Conservation (phyloP, 2,113 vertebrate species). For the Illadopsis cleaveri region DNA sequence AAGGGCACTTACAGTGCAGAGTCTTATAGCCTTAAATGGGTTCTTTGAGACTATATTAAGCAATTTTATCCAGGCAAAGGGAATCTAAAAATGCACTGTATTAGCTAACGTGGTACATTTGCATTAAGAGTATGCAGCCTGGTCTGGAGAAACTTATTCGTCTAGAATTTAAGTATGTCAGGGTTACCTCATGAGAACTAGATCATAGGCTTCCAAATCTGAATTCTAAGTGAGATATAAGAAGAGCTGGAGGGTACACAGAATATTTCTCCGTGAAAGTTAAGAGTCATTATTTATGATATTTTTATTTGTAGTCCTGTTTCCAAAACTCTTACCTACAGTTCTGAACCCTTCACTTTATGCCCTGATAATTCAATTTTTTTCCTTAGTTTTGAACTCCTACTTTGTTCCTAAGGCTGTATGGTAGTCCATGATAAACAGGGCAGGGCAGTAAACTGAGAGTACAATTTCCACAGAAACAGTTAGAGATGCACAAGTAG, state of each 20-base stretch:
- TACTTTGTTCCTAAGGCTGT: not conserved
- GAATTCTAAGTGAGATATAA: not conserved
- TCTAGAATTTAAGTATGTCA: not conserved
- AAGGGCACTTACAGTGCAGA: not conserved
- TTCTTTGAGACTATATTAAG: not conserved
- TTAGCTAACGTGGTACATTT: not conserved
- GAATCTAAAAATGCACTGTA: not conserved
- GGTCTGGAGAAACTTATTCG: not conserved
- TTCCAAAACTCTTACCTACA: not conserved
- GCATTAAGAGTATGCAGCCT: not conserved
- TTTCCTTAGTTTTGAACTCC: not conserved
- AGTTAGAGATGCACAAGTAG: not conserved
- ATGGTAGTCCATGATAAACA: not conserved
- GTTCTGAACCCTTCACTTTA: not conserved
- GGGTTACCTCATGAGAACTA: not conserved
- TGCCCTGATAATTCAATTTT: not conserved
- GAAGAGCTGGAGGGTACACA: not conserved
- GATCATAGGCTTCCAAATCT: not conserved
- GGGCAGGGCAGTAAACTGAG: not conserved
- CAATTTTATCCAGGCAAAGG: not conserved
- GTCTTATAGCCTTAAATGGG: not conserved
- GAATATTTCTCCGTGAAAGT: not conserved
- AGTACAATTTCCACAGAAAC: not conserved
- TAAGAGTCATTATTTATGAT: not conserved
- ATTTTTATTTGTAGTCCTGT: not conserved